Evolutionary conservation across 2,888 invertebrate genomes (phyloP).

Genomic region (Nomada goodeniana): DNA sequence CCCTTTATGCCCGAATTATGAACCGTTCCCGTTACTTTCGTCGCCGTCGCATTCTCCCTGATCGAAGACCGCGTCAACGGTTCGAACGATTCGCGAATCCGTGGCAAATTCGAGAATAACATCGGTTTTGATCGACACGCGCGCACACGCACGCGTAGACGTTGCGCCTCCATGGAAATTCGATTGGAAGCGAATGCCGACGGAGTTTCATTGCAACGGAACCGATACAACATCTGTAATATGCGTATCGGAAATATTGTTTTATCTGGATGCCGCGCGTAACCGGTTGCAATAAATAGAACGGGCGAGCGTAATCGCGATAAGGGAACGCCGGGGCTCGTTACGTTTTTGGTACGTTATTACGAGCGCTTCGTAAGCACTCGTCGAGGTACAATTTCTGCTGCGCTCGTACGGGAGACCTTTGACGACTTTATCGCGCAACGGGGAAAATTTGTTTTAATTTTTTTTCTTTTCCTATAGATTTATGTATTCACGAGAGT

Average conservation of each 20-base stretch:
- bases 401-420: background rate
- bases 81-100: background rate
- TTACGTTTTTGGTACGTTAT: conserved; percentile 25
- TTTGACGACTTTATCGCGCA: conserved; percentile 2
- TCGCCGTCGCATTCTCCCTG: background rate
- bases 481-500: conserved; percentile 1
- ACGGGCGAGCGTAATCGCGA: conserved; percentile 44
- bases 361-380: conserved; percentile 9
- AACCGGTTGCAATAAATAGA: conserved; percentile 51
- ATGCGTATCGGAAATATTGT: conserved; percentile 58
- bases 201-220: conserved; percentile 15
- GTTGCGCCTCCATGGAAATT: background rate
- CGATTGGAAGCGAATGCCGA: background rate
- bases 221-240: conserved; percentile 21
- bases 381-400: background rate
- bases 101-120: too few species aligned
- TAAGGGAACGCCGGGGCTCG: conserved; percentile 17
- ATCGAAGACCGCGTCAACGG: conserved; percentile 1
- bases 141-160: too few species aligned
- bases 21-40: background rate
- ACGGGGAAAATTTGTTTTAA: background rate
- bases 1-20: background rate
- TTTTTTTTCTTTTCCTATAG: background rate
- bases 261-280: conserved; percentile 29
- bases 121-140: too few species aligned